Evolutionary conservation across 2,888 invertebrate genomes (phyloP).

Genomic region (Perdita meconis): DNA sequence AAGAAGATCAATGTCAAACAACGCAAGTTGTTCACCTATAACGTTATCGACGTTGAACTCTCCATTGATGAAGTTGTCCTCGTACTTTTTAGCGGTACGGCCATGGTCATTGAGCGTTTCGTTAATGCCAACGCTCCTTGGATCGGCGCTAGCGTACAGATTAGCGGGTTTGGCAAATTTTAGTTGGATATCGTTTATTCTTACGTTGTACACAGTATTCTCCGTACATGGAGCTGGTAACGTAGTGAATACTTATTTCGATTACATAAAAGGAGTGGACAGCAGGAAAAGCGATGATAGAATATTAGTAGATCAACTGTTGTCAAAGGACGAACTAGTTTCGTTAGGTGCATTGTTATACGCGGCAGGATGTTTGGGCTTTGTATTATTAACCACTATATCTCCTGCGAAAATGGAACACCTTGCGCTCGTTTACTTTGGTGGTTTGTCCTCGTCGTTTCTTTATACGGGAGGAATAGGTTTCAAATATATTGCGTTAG

Average conservation of each 20-base stretch:
- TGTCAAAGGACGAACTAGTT: constrained; percentile 92
- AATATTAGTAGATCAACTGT: constrained; percentile 96
- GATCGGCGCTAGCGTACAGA: constrained; percentile 95
- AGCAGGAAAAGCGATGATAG: constrained; percentile 96
- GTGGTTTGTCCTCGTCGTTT: constrained; percentile 97
- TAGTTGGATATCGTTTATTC: constrained; percentile 91
- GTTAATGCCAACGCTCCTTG: constrained; percentile 94
- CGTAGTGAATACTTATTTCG: constrained; percentile 98
- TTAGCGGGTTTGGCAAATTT: constrained; percentile 90
- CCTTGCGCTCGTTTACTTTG: constrained; percentile 96
- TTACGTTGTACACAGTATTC: constrained; percentile 94
- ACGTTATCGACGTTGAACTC: constrained; percentile 74
- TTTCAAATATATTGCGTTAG: constrained; percentile 97
- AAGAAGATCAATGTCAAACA: constrained; percentile 52
- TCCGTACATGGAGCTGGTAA: constrained; percentile 98
- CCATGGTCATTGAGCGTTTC: constrained; percentile 98
- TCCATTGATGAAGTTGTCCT: constrained; percentile 93
- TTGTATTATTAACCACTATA: constrained; percentile 90
- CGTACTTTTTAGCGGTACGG: constrained; percentile 94
- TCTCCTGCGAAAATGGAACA: constrained; percentile 98
- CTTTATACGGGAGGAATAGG: constrained; percentile 98
- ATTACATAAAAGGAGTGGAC: constrained; percentile 97
- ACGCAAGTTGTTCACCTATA: constrained; percentile 59
- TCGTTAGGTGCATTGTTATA: constrained; percentile 95
- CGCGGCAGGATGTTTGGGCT: constrained; percentile 93